Evolutionary conservation across 1,140 invertebrate genomes (phyloP).

Genomic region (Drosophila varians): DNA sequence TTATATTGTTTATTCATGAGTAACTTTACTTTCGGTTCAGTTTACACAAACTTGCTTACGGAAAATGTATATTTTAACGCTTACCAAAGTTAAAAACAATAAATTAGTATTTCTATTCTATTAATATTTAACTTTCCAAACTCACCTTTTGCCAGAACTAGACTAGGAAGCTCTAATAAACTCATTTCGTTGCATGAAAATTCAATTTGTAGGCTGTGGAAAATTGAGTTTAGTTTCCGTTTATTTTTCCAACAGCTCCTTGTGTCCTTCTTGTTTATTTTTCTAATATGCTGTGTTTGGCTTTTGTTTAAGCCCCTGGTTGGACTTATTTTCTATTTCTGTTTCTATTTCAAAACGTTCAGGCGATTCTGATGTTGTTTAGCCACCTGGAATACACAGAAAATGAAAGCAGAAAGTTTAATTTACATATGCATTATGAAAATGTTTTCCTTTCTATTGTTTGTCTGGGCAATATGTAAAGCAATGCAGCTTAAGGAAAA

Average conservation of each 20-base stretch:
- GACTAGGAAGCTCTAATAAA: conserved; percentile 49
- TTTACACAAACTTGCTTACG: not conserved
- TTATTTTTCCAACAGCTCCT: conserved; percentile 39
- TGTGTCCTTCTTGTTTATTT: conserved; percentile 32
- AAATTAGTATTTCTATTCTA: not conserved
- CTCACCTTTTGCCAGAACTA: conserved; percentile 55
- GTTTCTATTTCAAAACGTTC: conserved; percentile 22
- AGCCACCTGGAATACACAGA: conserved; percentile 46
- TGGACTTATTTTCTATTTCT: conserved; percentile 20
- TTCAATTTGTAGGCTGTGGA: conserved; percentile 22
- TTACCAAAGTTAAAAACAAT: not conserved
- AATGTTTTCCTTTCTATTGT: conserved; percentile 33
- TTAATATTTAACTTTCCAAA: not conserved
- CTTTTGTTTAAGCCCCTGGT: conserved; percentile 21
- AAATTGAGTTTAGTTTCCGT: conserved; percentile 44
- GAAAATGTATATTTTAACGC: not conserved
- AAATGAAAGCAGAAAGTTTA: conserved; percentile 43
- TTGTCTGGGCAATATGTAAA: conserved; percentile 14
- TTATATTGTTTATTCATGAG: not conserved
- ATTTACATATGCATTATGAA: conserved; percentile 46
- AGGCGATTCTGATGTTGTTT: conserved; percentile 24
- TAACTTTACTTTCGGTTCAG: not conserved
- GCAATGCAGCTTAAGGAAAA: conserved; percentile 8
- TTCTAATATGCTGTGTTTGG: conserved; percentile 37
- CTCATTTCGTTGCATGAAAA: conserved; percentile 63